Conservation (phyloP, 53 echinoderm and acorn worm genomes). For the Mesocentrotus franciscanus region DNA sequence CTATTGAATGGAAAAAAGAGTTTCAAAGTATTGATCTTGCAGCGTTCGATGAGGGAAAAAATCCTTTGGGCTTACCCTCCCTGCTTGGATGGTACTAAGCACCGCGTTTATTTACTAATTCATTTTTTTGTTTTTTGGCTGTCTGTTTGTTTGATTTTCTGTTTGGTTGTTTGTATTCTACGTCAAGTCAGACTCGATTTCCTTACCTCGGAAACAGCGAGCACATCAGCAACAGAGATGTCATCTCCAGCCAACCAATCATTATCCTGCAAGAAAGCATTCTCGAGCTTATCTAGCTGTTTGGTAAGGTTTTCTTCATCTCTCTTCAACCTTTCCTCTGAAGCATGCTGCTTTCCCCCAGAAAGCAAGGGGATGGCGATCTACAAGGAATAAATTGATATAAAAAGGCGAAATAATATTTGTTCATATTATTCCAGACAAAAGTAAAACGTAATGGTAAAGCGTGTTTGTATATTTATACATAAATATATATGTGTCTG, state of each 20-base stretch:
- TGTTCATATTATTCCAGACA: not conserved
- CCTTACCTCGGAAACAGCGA: slow-evolving; percentile 60
- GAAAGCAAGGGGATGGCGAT: not conserved
- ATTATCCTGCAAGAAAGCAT: slow-evolving; percentile 50
- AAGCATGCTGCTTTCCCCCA: not conserved
- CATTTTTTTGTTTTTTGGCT: too few relatives aligned
- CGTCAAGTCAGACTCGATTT: not conserved
- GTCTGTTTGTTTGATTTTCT: not conserved
- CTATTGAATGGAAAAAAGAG: too few relatives aligned
- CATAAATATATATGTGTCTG: not conserved
- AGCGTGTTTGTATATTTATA: too few relatives aligned
- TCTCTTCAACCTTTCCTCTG: slow-evolving; percentile 24
- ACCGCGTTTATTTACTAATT: too few relatives aligned
- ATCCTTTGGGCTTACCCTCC: too few relatives aligned
- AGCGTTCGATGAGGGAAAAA: too few relatives aligned
- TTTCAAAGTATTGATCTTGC: too few relatives aligned
- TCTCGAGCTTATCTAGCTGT: slow-evolving; percentile 59
- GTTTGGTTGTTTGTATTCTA: too few relatives aligned
- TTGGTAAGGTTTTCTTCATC: slow-evolving; percentile 24
- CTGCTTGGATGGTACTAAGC: too few relatives aligned
- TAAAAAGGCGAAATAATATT: not conserved
- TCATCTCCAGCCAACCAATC: slow-evolving; percentile 57
- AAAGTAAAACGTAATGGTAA: too few relatives aligned
- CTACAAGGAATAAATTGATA: not conserved
- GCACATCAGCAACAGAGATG: slow-evolving; percentile 63